Percentiles rank a stretch among this genome's conserved stretches.
Evolutionary conservation across 2,797 vertebrate genomes (phyloP).

Genomic region (Ptychadena robeensis): DNA sequence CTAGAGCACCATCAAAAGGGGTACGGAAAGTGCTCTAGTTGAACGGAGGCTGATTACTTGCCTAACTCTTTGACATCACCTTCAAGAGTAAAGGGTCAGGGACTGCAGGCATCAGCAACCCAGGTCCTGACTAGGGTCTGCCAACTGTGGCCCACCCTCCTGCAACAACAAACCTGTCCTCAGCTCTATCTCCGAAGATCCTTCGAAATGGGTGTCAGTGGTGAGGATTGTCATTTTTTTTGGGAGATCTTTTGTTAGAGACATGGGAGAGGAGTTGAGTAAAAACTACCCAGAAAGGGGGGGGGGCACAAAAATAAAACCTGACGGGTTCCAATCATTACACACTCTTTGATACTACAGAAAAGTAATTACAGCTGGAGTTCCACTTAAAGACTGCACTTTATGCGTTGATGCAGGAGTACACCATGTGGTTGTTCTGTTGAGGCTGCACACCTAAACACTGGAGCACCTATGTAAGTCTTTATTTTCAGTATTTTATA

Average conservation of each 20-base stretch:
- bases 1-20: too few relatives aligned
- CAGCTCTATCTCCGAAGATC: too few relatives aligned
- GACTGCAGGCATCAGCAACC: too few relatives aligned
- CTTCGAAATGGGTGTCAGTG: not conserved
- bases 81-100: too few relatives aligned
- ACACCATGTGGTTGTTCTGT: constrained; percentile 18
- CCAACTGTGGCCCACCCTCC: too few relatives aligned
- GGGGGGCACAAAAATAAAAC: too few relatives aligned
- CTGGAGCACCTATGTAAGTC: not conserved
- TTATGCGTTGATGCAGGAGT: not conserved
- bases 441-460: not conserved
- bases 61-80: too few relatives aligned
- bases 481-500: not conserved
- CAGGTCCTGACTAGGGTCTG: too few relatives aligned
- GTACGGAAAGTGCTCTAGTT: too few relatives aligned
- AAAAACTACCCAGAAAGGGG: not conserved
- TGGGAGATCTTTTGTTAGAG: not conserved
- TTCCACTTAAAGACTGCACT: not conserved
- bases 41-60: too few relatives aligned
- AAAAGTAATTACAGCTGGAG: not conserved
- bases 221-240: not conserved
- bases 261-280: not conserved
- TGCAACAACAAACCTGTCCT: too few relatives aligned
- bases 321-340: not conserved
- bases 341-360: not conserved